Evolutionary conservation across 2,113 vertebrate species (phyloP).

Genomic region (Eptesicus fuscus): DNA sequence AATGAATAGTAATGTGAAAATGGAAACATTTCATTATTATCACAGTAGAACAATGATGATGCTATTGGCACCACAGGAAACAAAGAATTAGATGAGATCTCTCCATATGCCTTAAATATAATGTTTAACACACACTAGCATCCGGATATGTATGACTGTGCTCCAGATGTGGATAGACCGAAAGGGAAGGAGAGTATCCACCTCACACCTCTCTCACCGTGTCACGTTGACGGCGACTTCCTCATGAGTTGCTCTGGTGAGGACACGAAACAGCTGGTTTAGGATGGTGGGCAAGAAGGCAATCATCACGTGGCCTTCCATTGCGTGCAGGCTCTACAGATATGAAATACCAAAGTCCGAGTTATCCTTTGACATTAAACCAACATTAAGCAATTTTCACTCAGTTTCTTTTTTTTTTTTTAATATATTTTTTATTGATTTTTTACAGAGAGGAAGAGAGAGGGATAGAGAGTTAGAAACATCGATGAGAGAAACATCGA

Average conservation of each 20-base stretch:
- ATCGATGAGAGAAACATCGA: too few species aligned
- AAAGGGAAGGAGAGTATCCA: neutral
- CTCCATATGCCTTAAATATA: neutral
- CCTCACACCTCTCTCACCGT: conserved; percentile 80
- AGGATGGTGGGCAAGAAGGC: conserved; percentile 96
- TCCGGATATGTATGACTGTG: neutral
- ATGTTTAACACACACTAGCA: neutral
- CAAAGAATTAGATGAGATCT: neutral
- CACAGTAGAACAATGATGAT: conserved; percentile 49
- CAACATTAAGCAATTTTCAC: neutral
- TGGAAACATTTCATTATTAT: conserved; percentile 37
- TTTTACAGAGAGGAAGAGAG: too few species aligned
- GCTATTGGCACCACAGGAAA: conserved; percentile 8
- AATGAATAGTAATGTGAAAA: conserved; percentile 55
- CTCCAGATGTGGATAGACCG: conserved; percentile 7
- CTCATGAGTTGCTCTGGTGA: conserved; percentile 92
- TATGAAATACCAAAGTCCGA: neutral
- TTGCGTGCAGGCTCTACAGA: conserved; percentile 93
- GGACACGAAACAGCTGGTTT: conserved; percentile 97
- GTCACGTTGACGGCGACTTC: conserved; percentile 98
- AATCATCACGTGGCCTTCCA: conserved; percentile 98
- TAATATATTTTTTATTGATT: too few species aligned
- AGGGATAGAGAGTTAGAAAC: too few species aligned
- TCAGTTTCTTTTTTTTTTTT: too few species aligned
- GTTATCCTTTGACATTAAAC: neutral